Evolutionary conservation across 2,113 vertebrate species (phyloP).

Genomic region (Bombycilla garrulus): DNA sequence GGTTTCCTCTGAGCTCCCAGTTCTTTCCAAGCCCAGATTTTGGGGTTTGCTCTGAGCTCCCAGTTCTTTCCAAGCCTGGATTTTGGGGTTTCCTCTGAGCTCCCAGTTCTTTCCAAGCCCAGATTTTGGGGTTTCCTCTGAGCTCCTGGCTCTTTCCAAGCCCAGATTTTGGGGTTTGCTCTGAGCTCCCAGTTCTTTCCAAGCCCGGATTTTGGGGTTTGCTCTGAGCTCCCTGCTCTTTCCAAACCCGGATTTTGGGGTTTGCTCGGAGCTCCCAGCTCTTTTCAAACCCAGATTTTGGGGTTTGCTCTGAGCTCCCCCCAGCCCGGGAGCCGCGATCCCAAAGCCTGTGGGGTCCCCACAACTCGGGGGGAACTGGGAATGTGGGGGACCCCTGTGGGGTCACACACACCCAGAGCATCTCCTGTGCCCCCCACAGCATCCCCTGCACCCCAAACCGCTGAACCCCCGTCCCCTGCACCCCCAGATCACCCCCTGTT

Average conservation of each 20-base stretch:
- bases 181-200: background rate
- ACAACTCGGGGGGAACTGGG: accelerated
- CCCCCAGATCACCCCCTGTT: too few species aligned
- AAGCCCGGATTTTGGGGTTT: background rate
- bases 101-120: background rate
- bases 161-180: background rate
- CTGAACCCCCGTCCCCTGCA: too few species aligned
- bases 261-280: accelerated
- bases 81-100: background rate
- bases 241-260: accelerated
- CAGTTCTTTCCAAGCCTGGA: too few species aligned
- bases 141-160: too few species aligned
- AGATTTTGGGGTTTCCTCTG: background rate
- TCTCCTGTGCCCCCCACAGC: too few species aligned
- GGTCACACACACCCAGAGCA: accelerated
- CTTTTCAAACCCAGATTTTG: accelerated
- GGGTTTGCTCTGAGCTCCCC: background rate
- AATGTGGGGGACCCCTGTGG: background rate
- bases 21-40: background rate
- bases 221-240: background rate
- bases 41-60: accelerated
- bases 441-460: too few species aligned
- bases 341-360: background rate
- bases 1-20: background rate
- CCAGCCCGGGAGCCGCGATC: accelerated